phyloP scores from a whole-genome alignment of 2,888 invertebrate species.

The Mimas tiliae region DNA sequence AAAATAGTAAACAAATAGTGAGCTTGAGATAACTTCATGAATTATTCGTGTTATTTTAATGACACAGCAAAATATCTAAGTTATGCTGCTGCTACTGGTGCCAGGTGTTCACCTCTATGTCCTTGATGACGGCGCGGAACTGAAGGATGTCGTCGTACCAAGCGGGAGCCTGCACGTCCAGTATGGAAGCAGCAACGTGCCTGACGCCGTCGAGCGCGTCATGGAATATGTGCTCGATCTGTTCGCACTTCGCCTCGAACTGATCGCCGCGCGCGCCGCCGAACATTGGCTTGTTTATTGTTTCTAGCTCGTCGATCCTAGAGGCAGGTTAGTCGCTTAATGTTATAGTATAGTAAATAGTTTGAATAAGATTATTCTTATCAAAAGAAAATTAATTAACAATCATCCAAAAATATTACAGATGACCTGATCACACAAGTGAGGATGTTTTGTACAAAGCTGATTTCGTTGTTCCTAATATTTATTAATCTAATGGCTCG shows the following conservation, averaged over 20 bases:
- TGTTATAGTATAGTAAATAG: background rate
- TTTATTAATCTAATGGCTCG: no score
- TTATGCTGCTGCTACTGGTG: no score
- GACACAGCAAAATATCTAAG: no score
- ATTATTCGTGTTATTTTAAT: no score
- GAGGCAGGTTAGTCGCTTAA: background rate
- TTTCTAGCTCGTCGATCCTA: slow-evolving; percentile 89
- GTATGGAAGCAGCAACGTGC: slow-evolving; percentile 86
- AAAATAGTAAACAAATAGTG: no score
- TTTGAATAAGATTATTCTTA: background rate
- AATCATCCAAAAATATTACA: no score
- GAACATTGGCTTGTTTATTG: slow-evolving; percentile 89
- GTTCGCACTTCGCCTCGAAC: slow-evolving; percentile 87
- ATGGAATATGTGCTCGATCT: slow-evolving; percentile 90
- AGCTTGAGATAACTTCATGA: no score
- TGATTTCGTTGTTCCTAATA: no score
- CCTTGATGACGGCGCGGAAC: slow-evolving; percentile 85
- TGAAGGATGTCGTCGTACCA: slow-evolving; percentile 92
- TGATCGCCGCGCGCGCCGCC: slow-evolving; percentile 89
- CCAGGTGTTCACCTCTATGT: slow-evolving; percentile 79
- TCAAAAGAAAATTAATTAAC: background rate
- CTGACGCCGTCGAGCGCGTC: slow-evolving; percentile 86
- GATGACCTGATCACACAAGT: no score
- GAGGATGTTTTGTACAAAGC: no score
- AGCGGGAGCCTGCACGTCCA: slow-evolving; percentile 91